Evolutionary conservation across 2,888 invertebrate species (phyloP), one percentile per base, ranked within the genome.

Genomic region (Phaedon cochleariae): DNA sequence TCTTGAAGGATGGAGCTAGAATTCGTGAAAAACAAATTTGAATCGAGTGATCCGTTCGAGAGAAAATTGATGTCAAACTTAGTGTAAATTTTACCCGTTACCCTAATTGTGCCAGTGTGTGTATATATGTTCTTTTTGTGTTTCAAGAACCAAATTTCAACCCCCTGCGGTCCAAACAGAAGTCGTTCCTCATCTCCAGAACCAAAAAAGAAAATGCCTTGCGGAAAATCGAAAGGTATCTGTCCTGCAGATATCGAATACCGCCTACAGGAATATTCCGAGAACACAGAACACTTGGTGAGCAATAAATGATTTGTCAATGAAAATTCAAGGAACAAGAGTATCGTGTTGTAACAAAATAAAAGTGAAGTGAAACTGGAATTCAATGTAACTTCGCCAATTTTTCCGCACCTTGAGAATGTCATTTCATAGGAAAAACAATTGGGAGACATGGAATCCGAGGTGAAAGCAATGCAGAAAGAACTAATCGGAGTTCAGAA

Each of bases 341-440:
- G n/a, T n/a, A n/a, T n/a, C n/a, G 31, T 45, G 31, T 37, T 51
- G 31, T 1, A 29, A 59, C n/a, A 15, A 46, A 37, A 45, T 21
- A 37, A 31, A 52, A n/a, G n/a, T n/a, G n/a, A n/a, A n/a, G n/a
- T n/a, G n/a, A n/a, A n/a, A n/a, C n/a, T n/a, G n/a, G n/a, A n/a
- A n/a, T n/a, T n/a, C n/a, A n/a, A n/a, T n/a, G n/a, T n/a, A n/a
- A n/a, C n/a, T n/a, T n/a, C n/a, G n/a, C n/a, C n/a, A n/a, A n/a
- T n/a, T n/a, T n/a, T n/a, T n/a, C n/a, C n/a, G n/a, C n/a, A n/a
- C n/a, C n/a, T n/a, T n/a, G n/a, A n/a, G n/a, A n/a, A n/a, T n/a
- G n/a, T n/a, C n/a, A n/a, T n/a, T n/a, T 70, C 76, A 9, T 71
- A 90, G 90, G 89, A 88, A 74, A 86, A 87, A 62, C 89, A 90